Conservation (phyloP, 2,113 vertebrate genomes). For the Pholis gunnellus region DNA sequence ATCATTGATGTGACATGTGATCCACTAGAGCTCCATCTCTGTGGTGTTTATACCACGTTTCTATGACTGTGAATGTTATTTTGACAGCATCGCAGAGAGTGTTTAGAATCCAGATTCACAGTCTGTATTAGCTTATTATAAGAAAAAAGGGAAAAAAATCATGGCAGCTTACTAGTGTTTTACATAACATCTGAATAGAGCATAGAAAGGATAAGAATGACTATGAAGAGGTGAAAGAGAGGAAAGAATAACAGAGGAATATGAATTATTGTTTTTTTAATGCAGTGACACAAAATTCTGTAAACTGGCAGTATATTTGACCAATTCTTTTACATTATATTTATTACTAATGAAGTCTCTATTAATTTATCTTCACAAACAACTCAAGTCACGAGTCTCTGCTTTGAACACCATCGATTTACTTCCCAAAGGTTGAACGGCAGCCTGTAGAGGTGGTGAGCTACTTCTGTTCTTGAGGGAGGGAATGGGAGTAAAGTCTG, state of each 20-base stretch:
- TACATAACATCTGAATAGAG: not conserved
- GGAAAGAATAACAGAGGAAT: not conserved
- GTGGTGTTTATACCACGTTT: not conserved
- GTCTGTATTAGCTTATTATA: not conserved
- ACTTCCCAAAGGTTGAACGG: not conserved
- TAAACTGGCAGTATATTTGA: not conserved
- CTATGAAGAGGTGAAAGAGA: not conserved
- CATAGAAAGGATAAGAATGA: not conserved
- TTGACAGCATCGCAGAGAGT: not conserved
- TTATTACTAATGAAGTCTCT: not conserved
- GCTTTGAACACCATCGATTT: not conserved
- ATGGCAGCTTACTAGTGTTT: not conserved
- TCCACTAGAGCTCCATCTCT: not conserved
- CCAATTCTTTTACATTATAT: not conserved
- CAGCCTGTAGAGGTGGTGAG: not conserved
- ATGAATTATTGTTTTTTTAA: not conserved
- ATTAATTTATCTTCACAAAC: not conserved
- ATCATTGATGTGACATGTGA: not conserved
- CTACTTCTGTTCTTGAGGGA: too few species aligned
- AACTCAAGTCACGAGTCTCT: not conserved
- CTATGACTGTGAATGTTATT: not conserved
- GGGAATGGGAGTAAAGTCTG: not conserved
- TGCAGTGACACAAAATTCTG: not conserved
- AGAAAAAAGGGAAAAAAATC: not conserved
- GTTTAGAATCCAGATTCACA: not conserved